Evolutionary conservation across 2,113 vertebrate species (phyloP).

Genomic region (Albula glossodonta): DNA sequence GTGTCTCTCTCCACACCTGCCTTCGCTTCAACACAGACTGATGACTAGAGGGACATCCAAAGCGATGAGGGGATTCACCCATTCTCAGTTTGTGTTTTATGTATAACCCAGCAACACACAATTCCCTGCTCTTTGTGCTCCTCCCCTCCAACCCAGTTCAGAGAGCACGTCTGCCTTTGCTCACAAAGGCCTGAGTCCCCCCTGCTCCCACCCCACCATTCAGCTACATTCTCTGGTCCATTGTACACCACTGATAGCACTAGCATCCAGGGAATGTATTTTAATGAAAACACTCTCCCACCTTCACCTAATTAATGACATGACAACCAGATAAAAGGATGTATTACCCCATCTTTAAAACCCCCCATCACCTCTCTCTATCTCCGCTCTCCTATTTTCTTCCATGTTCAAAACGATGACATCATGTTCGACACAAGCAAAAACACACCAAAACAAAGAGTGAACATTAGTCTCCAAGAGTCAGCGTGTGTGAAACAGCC

Average conservation of each 20-base stretch:
- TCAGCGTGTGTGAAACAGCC: not conserved
- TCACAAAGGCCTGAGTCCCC: constrained; percentile 26
- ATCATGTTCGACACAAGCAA: not conserved
- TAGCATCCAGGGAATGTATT: constrained; percentile 61
- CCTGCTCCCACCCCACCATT: constrained; percentile 34
- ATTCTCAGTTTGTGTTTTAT: not conserved
- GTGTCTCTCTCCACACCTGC: not conserved
- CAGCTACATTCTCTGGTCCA: constrained; percentile 42
- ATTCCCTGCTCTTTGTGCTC: not conserved
- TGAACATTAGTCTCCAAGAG: not conserved
- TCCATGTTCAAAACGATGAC: constrained; percentile 17
- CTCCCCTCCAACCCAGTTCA: not conserved
- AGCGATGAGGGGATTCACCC: not conserved
- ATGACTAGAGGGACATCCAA: not conserved
- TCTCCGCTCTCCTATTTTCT: not conserved
- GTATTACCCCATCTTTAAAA: not conserved
- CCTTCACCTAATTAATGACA: constrained; percentile 47
- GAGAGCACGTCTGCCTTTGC: constrained; percentile 16
- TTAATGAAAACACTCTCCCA: constrained; percentile 56
- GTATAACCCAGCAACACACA: not conserved
- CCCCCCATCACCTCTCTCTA: not conserved
- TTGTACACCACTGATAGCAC: constrained; percentile 54
- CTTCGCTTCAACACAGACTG: not conserved
- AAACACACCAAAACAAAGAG: constrained; percentile 4
- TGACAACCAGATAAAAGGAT: constrained; percentile 39